Evolutionary conservation across 2,797 vertebrate species (phyloP), one percentile per base, ranked within the genome.

Genomic region (Xenentodon cancila): DNA sequence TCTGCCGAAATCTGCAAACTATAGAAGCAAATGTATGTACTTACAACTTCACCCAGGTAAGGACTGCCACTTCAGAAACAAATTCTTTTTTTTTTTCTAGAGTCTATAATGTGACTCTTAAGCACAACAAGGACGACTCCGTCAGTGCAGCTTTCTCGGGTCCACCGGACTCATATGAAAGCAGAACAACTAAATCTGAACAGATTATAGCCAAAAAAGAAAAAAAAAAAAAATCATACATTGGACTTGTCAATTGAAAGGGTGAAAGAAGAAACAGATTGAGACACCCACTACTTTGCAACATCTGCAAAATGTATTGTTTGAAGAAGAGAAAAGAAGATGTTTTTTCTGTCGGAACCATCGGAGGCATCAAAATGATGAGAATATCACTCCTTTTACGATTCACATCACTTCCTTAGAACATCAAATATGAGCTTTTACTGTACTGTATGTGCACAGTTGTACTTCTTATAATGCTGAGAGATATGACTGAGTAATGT

Each of bases 291-390:
- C 80, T 70, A 91, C 83, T 73, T 75, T 83, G 91, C 91, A 93
- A 91, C 85, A 88, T 82, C 85, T 88, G 85, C 77, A 89, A 84
- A 88, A 89, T 80, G 78, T 85, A 64, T 71, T 67, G 82, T 86
- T 64, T 66, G 89, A 88, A 86, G 69, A 73, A 77, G 46, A 48
- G 19, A 75, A 91, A 81, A 89, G 79, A 90, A 89, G 88, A 78
- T 72, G 83, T 92, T 71, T 91, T 93, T 94, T 92, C 93, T 91
- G 91, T 90, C 92, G 85, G 91, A 92, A 93, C 93, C 91, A 88
- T 90, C 92, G 92, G 92, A 94, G 82, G 85, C 73, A 76, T 80
- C 82, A 73, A 76, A 77, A 58, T 43, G 60, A 69, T 44, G 43
- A 63, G 53, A 40, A 40, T 53, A 62, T 72, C 62, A 42, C 66